Evolutionary conservation across 2,113 vertebrate genomes (phyloP).

Genomic region (Vidua macroura): DNA sequence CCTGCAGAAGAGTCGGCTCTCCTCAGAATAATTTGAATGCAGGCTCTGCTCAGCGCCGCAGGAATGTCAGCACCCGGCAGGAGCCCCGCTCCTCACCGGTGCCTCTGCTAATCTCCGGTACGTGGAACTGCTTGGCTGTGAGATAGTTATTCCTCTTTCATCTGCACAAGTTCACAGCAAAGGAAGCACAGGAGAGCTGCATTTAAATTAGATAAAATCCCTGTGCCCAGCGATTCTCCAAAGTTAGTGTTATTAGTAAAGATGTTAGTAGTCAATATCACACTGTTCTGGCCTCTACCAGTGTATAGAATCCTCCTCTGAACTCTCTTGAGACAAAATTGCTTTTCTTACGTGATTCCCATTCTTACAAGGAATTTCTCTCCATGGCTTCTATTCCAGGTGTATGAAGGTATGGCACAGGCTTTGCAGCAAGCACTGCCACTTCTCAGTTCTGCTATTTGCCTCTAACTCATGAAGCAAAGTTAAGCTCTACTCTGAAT

Average conservation of each 20-base stretch:
- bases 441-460: not conserved
- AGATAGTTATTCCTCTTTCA: slow-evolving; percentile 19
- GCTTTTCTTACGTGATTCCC: not conserved
- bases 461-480: not conserved
- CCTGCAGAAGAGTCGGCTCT: not conserved
- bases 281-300: not conserved
- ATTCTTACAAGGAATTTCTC: not conserved
- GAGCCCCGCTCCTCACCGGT: not conserved
- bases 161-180: not conserved
- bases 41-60: not conserved
- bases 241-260: slow-evolving; percentile 31
- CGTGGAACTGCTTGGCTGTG: not conserved
- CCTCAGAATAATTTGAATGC: not conserved
- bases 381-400: not conserved
- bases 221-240: not conserved
- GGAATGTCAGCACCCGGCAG: slow-evolving; percentile 22
- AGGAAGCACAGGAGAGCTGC: slow-evolving; percentile 13
- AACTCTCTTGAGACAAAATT: not conserved
- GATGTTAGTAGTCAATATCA: not conserved
- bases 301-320: not conserved
- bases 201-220: slow-evolving; percentile 43
- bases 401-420: not conserved
- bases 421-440: not conserved
- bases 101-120: not conserved
- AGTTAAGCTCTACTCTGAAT: not conserved